phyloP scores from a whole-genome alignment of 2,113 vertebrate species.

The Menidia beryllina region DNA sequence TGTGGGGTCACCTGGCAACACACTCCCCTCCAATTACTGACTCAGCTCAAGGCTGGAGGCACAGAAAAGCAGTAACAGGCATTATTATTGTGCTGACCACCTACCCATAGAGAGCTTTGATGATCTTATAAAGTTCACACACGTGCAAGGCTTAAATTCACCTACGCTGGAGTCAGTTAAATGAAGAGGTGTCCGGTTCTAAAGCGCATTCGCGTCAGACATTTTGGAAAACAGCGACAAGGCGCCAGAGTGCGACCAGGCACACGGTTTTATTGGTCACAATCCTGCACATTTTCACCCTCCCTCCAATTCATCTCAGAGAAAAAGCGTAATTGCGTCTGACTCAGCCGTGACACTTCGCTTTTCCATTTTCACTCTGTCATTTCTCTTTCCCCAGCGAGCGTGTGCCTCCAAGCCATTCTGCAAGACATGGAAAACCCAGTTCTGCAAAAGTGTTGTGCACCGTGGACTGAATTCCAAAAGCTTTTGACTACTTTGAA shows the following conservation, averaged over 20 bases:
- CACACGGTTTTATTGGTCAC: conserved; percentile 35
- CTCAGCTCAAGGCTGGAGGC: conserved; percentile 60
- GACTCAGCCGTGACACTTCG: conserved; percentile 55
- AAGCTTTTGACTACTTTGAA: conserved; percentile 31
- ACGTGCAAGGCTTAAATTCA: conserved; percentile 40
- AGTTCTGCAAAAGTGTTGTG: conserved; percentile 20
- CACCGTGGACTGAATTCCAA: conserved; percentile 19
- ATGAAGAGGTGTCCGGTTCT: conserved; percentile 22
- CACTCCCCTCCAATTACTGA: conserved; percentile 55
- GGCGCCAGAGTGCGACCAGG: conserved; percentile 19
- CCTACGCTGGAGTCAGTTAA: conserved; percentile 37
- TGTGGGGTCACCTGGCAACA: conserved; percentile 50
- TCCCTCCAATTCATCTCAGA: conserved; percentile 26
- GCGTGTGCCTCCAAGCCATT: conserved; percentile 40
- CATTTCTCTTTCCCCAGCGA: conserved; percentile 31
- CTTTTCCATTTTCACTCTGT: conserved; percentile 46
- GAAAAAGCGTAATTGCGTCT: conserved; percentile 48
- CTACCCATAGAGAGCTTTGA: conserved; percentile 57
- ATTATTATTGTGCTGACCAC: conserved; percentile 48
- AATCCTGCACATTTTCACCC: conserved; percentile 44
- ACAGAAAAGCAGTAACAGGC: conserved; percentile 42
- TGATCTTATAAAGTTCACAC: conserved; percentile 59
- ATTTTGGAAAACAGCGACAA: conserved; percentile 29
- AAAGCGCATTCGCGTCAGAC: conserved; percentile 32
- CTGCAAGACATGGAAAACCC: conserved; percentile 49